Conservation (phyloP, 2,888 invertebrate genomes). For the Yponomeuta sedellus region DNA sequence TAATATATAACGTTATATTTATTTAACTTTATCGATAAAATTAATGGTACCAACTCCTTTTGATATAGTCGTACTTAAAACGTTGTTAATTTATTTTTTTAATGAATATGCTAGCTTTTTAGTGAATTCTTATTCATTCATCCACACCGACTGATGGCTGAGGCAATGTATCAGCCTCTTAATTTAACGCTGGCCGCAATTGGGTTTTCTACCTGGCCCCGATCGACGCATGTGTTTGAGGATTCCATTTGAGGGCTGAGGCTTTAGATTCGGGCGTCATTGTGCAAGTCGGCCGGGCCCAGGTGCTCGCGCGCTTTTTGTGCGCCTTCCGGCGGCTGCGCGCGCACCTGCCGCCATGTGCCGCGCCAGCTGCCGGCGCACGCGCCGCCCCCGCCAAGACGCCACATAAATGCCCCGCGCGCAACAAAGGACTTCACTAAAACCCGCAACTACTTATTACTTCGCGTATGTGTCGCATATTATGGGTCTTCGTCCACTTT, state of each 20-base stretch:
- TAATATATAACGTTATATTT: too few species aligned
- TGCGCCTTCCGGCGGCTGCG: conserved; percentile 70
- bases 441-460: neutral
- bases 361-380: conserved; percentile 59
- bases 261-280: conserved; percentile 30
- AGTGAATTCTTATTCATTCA: too few species aligned
- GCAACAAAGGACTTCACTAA: neutral
- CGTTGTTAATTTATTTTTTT: too few species aligned
- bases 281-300: conserved; percentile 63
- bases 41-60: too few species aligned
- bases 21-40: too few species aligned
- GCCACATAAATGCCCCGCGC: conserved; percentile 2
- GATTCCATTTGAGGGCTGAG: neutral
- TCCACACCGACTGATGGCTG: too few species aligned
- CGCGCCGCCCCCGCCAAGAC: conserved; percentile 16
- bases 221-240: neutral
- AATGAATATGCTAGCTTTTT: too few species aligned
- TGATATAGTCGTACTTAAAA: too few species aligned
- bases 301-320: conserved; percentile 70
- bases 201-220: neutral
- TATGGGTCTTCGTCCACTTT: neutral
- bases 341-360: conserved; percentile 61
- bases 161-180: neutral
- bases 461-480: neutral
- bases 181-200: neutral